phyloP scores from a whole-genome alignment of 1,140 invertebrate genomes.

The Rhyacophila brunnea region DNA sequence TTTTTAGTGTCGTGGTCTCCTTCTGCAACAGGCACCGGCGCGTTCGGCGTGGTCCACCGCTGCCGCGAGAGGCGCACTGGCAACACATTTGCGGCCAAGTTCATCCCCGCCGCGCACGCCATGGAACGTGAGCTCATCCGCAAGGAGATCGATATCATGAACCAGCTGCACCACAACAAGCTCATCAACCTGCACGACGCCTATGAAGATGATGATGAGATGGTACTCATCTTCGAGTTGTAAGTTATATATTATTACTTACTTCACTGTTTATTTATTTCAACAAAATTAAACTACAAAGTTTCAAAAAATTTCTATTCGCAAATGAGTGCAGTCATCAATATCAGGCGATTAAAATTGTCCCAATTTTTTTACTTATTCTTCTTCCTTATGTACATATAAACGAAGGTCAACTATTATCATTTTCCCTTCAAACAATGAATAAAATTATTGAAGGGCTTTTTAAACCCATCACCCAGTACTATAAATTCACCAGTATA shows the following conservation, averaged over 20 bases:
- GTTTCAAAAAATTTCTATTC: no score
- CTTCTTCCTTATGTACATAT: no score
- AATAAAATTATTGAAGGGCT: no score
- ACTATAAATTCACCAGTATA: no score
- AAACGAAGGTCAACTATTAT: no score
- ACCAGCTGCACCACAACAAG: conserved; percentile 95
- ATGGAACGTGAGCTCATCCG: conserved; percentile 96
- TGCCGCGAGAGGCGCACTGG: conserved; percentile 95
- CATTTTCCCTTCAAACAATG: no score
- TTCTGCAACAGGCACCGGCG: conserved; percentile 76
- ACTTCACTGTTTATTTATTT: no score
- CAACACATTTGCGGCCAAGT: conserved; percentile 98
- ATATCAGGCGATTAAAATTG: no score
- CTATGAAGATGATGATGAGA: conserved; percentile 98
- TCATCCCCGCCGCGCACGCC: conserved; percentile 93
- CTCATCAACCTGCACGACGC: conserved; percentile 98
- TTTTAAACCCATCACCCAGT: no score
- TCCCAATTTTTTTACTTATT: no score
- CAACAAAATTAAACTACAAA: not conserved
- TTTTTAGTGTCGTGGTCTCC: not conserved
- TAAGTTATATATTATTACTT: conserved; percentile 57
- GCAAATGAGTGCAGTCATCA: no score
- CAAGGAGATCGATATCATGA: conserved; percentile 99
- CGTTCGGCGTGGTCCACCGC: conserved; percentile 97
- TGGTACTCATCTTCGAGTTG: conserved; percentile 99